Evolutionary conservation across 2,888 invertebrate genomes (phyloP).

Genomic region (Lithodes maja): DNA sequence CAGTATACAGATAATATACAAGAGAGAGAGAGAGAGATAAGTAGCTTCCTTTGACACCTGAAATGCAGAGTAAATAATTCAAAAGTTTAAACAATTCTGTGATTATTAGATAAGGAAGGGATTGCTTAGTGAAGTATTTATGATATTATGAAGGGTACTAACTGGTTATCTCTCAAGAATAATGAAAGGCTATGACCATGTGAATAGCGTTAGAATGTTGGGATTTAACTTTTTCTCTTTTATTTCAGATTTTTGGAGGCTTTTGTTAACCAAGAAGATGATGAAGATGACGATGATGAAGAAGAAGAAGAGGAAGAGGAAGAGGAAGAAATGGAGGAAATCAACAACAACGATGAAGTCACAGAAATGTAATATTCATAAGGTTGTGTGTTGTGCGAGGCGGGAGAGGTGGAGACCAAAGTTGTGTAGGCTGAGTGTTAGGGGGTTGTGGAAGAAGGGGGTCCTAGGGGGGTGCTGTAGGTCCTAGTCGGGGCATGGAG

Average conservation of each 20-base stretch:
- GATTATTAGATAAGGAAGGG: too few relatives aligned
- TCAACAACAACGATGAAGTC: conserved; percentile 40
- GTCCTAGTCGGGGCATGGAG: conserved; percentile 31
- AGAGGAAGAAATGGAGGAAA: conserved; percentile 49
- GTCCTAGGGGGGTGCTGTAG: not conserved
- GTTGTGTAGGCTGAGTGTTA: not conserved
- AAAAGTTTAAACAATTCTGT: too few relatives aligned
- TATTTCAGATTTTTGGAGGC: conserved; percentile 54
- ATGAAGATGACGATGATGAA: conserved; percentile 53
- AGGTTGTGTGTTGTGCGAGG: not conserved
- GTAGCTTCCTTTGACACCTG: too few relatives aligned
- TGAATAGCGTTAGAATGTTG: too few relatives aligned
- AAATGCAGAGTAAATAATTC: too few relatives aligned
- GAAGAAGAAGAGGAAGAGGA: conserved; percentile 54
- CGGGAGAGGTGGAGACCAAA: not conserved
- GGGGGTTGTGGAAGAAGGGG: not conserved
- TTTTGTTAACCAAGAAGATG: conserved; percentile 49
- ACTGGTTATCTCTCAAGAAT: too few relatives aligned
- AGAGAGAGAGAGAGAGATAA: too few relatives aligned
- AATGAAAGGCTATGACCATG: too few relatives aligned
- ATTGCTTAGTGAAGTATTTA: too few relatives aligned
- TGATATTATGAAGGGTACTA: too few relatives aligned
- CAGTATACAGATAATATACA: too few relatives aligned
- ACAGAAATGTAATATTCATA: conserved; percentile 37
- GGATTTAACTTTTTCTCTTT: not conserved